Base-by-base conservation (phyloP, 2,113 vertebrate genomes). In the Athene cunicularia region DNA sequence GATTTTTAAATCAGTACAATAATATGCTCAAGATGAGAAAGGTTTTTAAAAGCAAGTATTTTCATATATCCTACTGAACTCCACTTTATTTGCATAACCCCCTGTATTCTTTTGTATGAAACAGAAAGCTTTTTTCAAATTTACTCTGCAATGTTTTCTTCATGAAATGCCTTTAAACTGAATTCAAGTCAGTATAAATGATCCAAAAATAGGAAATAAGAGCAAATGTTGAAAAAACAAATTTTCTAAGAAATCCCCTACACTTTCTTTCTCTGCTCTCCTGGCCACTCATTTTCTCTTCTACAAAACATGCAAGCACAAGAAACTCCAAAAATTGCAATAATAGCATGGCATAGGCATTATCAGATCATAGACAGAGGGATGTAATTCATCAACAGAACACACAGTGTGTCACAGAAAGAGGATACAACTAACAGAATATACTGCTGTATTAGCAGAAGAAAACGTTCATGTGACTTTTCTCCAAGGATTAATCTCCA, bases 1-100 rank as follows among this genome's bases (percentile, higher is more conserved):
- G 16, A 67, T 81, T 92, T 95, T 94, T 95, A 77, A 90, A 96
- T 93, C 81, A 93, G 67, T 94, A 91, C 19, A 91, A 41, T 33
- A 64, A 52, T 6, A 80, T 28, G 35, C 11, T 84, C 26, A 90
- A 97, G 63, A 96, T 33, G 67, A 95, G 76, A 62, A 88, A 87
- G 3, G 88, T 68, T 92, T 80, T 93, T 95, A 58, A 92, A 94
- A 96, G 66, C 33, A 96, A 95, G 71, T 66, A 64, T 85, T 87
- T 95, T 83, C 41, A 86, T 32, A 74, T 9, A 90, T 58, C 27
- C 94, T 91, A 92, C 11, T 86, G 41, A 94, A 93, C 11, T 74
- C 91, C 14, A 56, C 41, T 86, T 96, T 82, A 77, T 86, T 94
- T 97, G 58, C 56, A 76, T 64, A 81, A 10, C 5, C 3, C 39